Percentiles rank a stretch among this genome's conserved stretches.
Conservation (phyloP, 2,888 invertebrate species). For the Vanessa cardui region DNA sequence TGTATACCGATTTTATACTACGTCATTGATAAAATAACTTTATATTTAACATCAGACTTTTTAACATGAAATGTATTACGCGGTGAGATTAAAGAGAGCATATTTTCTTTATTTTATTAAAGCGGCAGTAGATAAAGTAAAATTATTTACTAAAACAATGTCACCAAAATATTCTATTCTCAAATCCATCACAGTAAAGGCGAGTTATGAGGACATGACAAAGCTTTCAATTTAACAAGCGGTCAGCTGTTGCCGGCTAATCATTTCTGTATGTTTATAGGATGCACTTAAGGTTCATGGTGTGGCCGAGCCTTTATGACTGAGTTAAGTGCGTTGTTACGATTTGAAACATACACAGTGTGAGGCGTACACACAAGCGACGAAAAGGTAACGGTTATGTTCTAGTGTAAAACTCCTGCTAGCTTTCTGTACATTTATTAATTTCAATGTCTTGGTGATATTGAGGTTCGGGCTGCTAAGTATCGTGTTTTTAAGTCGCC, state of each 20-base stretch:
- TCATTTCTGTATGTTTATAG: constrained; percentile 33
- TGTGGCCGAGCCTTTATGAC: constrained; percentile 24
- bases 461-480: too few species aligned
- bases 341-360: constrained; percentile 13
- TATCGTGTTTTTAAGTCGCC: too few species aligned
- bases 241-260: constrained; percentile 34
- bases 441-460: too few species aligned
- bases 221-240: constrained; percentile 48
- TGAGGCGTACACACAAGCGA: background rate
- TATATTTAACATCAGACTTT: too few species aligned
- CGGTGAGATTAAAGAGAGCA: too few species aligned
- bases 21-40: too few species aligned
- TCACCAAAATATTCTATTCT: background rate
- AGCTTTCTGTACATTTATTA: too few species aligned
- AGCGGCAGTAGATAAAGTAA: too few species aligned
- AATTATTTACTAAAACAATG: background rate
- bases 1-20: too few species aligned
- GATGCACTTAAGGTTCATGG: constrained; percentile 27
- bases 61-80: too few species aligned
- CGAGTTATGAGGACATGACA: constrained; percentile 40
- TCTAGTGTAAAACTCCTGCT: too few species aligned
- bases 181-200: constrained; percentile 7
- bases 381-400: background rate
- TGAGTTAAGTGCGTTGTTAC: constrained; percentile 19
- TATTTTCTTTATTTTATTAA: too few species aligned